Evolutionary conservation across 2,113 vertebrate genomes (phyloP).

Genomic region (Callospermophilus lateralis): DNA sequence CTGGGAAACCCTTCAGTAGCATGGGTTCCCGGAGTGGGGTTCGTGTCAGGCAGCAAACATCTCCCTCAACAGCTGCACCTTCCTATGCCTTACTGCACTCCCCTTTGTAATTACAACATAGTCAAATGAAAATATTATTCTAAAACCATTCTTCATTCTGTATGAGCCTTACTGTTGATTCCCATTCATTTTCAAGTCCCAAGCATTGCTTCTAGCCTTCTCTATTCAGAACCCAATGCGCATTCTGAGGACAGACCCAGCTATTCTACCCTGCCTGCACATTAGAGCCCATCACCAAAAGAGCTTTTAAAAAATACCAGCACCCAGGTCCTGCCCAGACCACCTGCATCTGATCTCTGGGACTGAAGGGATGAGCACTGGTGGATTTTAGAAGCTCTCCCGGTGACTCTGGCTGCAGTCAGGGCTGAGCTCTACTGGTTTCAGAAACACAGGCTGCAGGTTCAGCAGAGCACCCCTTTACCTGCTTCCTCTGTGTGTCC

Average conservation of each 20-base stretch:
- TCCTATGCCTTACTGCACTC: too few species aligned
- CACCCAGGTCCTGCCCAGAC: too few species aligned
- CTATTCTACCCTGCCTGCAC: neutral
- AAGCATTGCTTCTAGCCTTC: neutral
- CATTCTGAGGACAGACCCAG: neutral
- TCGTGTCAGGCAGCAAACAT: neutral
- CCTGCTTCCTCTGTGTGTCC: neutral
- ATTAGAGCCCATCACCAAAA: neutral
- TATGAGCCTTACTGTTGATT: neutral
- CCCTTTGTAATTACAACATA: neutral
- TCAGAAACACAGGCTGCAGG: neutral
- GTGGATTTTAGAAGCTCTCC: neutral
- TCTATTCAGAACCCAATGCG: neutral
- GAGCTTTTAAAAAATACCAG: neutral
- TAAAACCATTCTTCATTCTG: neutral
- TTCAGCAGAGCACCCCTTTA: rapidly evolving
- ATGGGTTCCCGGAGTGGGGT: neutral
- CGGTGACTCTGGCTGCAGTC: neutral
- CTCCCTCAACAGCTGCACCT: neutral
- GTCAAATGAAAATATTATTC: neutral
- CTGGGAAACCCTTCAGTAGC: neutral
- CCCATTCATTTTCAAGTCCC: neutral
- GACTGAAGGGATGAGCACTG: too few species aligned
- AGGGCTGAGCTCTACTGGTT: neutral
- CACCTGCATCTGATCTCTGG: neutral